Base-by-base conservation (phyloP, 2,113 vertebrate species). In the Pantherophis guttatus region DNA sequence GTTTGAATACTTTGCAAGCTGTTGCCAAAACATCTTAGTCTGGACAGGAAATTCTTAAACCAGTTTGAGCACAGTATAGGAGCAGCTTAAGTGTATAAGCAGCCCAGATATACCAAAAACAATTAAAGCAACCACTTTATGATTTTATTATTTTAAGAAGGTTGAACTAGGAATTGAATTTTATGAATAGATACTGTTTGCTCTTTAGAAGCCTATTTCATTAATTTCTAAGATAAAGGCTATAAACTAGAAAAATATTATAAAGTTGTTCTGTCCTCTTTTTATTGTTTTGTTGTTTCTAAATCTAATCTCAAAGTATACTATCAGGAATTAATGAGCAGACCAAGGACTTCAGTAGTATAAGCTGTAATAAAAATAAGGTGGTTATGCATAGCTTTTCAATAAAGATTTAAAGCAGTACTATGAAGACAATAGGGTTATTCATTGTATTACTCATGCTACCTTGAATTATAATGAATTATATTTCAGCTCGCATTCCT, bases 351-450 rank as follows among this genome's bases (percentile, higher is more conserved):
- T 94, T 94, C 87, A 59, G 94, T 91, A 93, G 95, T 96, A 96
- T 95, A 95, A 26, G n/a, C 24, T 93, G 89, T 96, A 93, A 97
- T 93, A 93, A 95, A 94, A 94, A 94, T 89, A 57, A 93, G 92
- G 94, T 95, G 96, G 75, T 96, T 96, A 95, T 96, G 91, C 91
- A 75, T 91, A n/a, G 92, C 93, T 95, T 94, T 97, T 97, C 96
- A 85, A 70, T 54, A 94, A 94, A 94, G 44, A 94, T 85, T 91
- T 86, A 57, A 92, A 95, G 92, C 75, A 95, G 96, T 93, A 39
- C 0, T 57, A 53, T 29, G 93, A 94, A 97, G 91, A 96, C 96
- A 97, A 95, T 95, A 94, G 87, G 52, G 97, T 97, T 97, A 96
- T 90, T 93, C 88, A 90, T 85, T 53, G n/a, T 58, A 62, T 93